Conservation (phyloP, 2,113 vertebrate genomes). For the Regulus satrapa region DNA sequence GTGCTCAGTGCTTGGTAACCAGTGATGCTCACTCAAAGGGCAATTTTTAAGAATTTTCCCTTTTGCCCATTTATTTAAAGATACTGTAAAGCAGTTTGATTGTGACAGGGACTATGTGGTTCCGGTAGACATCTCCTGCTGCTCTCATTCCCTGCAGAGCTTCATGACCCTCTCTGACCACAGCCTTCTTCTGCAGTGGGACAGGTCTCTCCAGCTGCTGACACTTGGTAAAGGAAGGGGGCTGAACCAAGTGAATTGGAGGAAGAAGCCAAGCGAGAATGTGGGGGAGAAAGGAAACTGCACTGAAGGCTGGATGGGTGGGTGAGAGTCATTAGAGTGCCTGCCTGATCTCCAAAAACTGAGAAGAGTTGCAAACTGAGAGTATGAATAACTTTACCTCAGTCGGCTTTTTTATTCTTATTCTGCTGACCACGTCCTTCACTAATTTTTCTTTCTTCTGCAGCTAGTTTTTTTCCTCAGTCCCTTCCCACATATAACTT, state of each 20-base stretch:
- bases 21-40: background rate
- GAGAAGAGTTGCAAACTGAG: background rate
- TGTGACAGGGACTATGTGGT: background rate
- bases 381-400: background rate
- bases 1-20: background rate
- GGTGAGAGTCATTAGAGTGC: background rate
- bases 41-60: background rate
- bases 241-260: background rate
- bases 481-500: background rate
- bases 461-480: background rate
- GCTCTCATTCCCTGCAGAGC: rapidly evolving
- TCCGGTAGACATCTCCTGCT: background rate
- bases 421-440: background rate
- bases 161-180: rapidly evolving
- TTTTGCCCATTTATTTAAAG: background rate
- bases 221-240: background rate
- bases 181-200: rapidly evolving
- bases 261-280: background rate
- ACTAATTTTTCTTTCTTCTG: background rate
- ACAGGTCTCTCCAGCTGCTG: background rate
- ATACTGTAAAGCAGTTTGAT: background rate
- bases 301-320: background rate
- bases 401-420: background rate
- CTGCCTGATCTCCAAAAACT: background rate
- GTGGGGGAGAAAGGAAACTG: background rate